A percentile compares a stretch with the other conserved stretches of the same genome.
phyloP scores from a whole-genome alignment of 37 sponge, comb jelly and placozoan species.

The Haliclona indistincta region DNA sequence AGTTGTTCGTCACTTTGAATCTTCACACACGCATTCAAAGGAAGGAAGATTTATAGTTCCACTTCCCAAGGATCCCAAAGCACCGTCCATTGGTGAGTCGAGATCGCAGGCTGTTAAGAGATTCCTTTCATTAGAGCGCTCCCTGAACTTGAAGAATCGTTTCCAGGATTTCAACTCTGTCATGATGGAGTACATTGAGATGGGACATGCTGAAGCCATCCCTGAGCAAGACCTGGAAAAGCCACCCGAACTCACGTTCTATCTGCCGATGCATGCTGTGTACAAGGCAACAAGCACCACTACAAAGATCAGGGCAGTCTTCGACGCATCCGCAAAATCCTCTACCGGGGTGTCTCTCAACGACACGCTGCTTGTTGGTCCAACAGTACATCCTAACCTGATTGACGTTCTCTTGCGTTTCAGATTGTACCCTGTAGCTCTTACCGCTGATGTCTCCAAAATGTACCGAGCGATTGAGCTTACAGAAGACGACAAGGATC shows the following conservation, averaged over 20 bases:
- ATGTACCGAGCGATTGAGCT: constrained; percentile 46
- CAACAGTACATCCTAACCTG: constrained; percentile 30
- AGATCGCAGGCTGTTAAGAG: constrained; percentile 46
- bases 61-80: constrained; percentile 26
- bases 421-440: constrained; percentile 40
- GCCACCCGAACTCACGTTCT: constrained; percentile 36
- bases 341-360: constrained; percentile 54
- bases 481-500: constrained; percentile 25
- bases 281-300: constrained; percentile 50
- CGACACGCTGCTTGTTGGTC: constrained; percentile 43
- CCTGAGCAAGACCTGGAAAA: constrained; percentile 36
- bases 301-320: constrained; percentile 52
- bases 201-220: constrained; percentile 40
- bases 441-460: constrained; percentile 47
- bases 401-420: constrained; percentile 46
- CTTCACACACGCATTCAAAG: constrained; percentile 9
- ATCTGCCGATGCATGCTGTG: constrained; percentile 56
- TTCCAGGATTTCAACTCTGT: constrained; percentile 32
- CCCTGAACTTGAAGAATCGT: constrained; percentile 37
- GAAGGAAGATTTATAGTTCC: constrained; percentile 42
- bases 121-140: constrained; percentile 47
- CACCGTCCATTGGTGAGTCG: constrained; percentile 39
- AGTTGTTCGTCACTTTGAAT: constrained; percentile 39
- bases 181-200: constrained; percentile 42
- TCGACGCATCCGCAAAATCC: constrained; percentile 52